These are phyloP conservation scores for Peromyscus attwateri DNA, from an alignment of 2,797 vertebrate species.

Conservation along the genomic window DNA sequence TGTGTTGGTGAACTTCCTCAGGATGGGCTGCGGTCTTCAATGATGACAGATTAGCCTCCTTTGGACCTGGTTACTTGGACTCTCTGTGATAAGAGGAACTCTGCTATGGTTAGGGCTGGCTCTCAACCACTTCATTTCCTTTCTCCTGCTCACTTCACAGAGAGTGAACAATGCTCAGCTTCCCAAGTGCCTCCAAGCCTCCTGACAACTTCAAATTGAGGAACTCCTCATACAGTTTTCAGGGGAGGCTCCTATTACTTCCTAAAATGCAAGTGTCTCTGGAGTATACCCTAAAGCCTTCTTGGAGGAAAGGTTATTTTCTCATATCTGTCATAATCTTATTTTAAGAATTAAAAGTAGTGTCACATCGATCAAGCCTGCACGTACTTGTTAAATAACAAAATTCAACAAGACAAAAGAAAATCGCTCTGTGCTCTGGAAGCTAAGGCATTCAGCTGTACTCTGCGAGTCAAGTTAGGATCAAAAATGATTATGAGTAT, in stretches of 20 bases:
- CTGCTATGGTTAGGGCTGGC: neutral
- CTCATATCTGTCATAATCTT: conserved; percentile 62
- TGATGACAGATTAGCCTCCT: neutral
- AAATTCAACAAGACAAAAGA: conserved; percentile 51
- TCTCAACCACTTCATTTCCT: neutral
- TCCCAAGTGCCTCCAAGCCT: conserved; percentile 21
- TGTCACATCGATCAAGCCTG: conserved; percentile 22
- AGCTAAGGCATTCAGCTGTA: neutral
- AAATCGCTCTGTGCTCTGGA: neutral
- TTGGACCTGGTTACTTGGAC: neutral
- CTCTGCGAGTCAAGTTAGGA: neutral
- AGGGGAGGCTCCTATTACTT: neutral
- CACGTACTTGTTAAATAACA: conserved; percentile 31
- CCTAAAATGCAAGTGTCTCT: conserved; percentile 28
- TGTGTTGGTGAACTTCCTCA: neutral
- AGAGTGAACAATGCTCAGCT: neutral
- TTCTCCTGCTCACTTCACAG: neutral
- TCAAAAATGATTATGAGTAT: neutral
- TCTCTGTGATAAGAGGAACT: neutral
- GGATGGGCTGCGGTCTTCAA: neutral
- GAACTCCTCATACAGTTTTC: neutral
- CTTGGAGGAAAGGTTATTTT: conserved; percentile 66
- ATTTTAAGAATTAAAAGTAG: conserved; percentile 65
- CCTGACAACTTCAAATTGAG: neutral
- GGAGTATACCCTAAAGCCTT: neutral